Evolutionary conservation across 2,113 vertebrate species (phyloP).

Genomic region (Nycticryphes semicollaris): DNA sequence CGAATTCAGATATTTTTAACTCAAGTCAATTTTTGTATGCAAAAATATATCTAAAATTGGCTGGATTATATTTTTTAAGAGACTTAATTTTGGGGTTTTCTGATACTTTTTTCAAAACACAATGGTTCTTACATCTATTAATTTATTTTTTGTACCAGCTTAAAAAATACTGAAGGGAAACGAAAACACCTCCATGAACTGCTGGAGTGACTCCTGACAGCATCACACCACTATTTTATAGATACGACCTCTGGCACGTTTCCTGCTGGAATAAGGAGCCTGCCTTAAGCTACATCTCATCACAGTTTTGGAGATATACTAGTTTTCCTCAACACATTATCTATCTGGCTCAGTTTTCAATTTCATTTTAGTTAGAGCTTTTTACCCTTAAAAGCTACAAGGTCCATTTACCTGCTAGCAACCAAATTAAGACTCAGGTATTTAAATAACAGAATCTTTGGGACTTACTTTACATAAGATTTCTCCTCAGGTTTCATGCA

Average conservation of each 20-base stretch:
- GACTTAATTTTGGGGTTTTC: neutral
- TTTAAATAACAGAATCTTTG: neutral
- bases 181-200: neutral
- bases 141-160: neutral
- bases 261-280: neutral
- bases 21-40: neutral
- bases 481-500: neutral
- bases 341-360: neutral
- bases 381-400: neutral
- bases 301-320: neutral
- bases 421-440: neutral
- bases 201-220: neutral
- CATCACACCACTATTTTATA: neutral
- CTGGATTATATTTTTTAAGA: neutral
- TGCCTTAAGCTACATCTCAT: neutral
- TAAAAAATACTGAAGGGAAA: neutral
- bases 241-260: neutral
- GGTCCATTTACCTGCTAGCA: neutral
- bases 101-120: neutral
- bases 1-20: neutral
- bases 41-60: neutral
- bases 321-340: neutral
- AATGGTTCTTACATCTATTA: neutral
- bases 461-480: neutral
- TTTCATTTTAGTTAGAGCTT: neutral